These are phyloP conservation scores for Gymnosoma rotundatum DNA, from an alignment of 2,888 invertebrate species.

Conservation along the genomic window DNA sequence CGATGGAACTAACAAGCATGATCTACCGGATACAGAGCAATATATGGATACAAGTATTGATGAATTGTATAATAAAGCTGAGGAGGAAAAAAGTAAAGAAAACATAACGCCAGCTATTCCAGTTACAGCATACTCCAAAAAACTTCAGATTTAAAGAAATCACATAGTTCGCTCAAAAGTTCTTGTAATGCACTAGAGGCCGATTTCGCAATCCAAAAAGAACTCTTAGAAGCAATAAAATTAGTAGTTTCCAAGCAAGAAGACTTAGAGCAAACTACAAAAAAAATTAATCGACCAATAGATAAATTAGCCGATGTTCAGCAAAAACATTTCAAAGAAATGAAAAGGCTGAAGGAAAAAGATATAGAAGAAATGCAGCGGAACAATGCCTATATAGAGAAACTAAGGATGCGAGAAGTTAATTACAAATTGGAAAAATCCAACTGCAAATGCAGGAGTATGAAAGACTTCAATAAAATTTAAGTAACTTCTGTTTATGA, in stretches of 20 bases:
- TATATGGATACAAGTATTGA: too few relatives aligned
- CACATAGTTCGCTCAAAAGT: not conserved
- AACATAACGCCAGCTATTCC: too few relatives aligned
- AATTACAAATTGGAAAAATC: conserved; percentile 5
- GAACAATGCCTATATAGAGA: conserved; percentile 18
- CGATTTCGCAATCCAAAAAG: not conserved
- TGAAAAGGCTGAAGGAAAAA: conserved; percentile 8
- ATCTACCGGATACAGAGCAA: too few relatives aligned
- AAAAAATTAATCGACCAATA: conserved; percentile 17
- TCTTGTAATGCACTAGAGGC: conserved; percentile 5
- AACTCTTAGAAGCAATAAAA: conserved; percentile 19
- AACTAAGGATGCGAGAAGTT: not conserved
- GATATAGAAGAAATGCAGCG: conserved; percentile 21
- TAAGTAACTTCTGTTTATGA: not conserved
- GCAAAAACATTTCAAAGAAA: conserved; percentile 20
- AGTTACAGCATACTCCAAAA: too few relatives aligned
- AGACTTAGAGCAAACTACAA: conserved; percentile 9
- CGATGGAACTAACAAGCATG: too few relatives aligned
- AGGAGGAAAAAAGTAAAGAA: too few relatives aligned
- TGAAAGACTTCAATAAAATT: not conserved
- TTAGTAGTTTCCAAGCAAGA: conserved; percentile 16
- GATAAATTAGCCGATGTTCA: conserved; percentile 16
- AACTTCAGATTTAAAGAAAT: too few relatives aligned
- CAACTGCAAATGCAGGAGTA: conserved; percentile 1
- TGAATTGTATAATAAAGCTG: too few relatives aligned